Percentiles rank a stretch among this genome's conserved stretches.
Evolutionary conservation across 2,797 vertebrate species (phyloP).

Genomic region (Staurois parvus): DNA sequence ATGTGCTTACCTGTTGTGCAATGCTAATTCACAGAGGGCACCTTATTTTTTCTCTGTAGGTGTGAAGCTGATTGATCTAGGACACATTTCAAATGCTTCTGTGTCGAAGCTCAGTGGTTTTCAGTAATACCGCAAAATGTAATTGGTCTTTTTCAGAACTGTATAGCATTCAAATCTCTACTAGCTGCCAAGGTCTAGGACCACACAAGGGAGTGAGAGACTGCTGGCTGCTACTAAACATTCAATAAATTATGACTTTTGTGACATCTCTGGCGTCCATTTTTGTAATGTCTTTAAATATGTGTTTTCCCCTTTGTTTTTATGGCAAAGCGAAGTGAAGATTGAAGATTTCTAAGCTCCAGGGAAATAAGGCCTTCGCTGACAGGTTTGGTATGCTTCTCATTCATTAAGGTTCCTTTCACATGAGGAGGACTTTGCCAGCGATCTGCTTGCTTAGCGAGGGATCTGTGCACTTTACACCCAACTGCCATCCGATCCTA

Average conservation of each 20-base stretch:
- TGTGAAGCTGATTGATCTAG: slow-evolving; percentile 71
- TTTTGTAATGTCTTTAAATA: neutral
- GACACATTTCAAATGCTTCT: slow-evolving; percentile 71
- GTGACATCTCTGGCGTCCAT: slow-evolving; percentile 66
- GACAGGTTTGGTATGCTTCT: too few relatives aligned
- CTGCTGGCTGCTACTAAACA: slow-evolving; percentile 65
- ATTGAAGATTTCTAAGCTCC: neutral
- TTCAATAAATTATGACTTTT: slow-evolving; percentile 69
- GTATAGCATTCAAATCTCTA: slow-evolving; percentile 65
- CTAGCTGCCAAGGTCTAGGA: slow-evolving; percentile 75
- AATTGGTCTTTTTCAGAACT: slow-evolving; percentile 70
- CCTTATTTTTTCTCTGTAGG: slow-evolving; percentile 69
- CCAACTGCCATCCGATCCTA: too few relatives aligned
- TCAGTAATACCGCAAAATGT: slow-evolving; percentile 70
- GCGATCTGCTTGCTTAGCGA: too few relatives aligned
- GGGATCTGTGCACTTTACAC: too few relatives aligned
- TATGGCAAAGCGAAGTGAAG: neutral
- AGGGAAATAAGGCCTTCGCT: neutral
- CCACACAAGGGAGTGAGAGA: slow-evolving; percentile 75
- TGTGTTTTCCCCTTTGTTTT: neutral
- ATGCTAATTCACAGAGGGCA: slow-evolving; percentile 67
- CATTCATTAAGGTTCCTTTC: too few relatives aligned
- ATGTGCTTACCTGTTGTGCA: slow-evolving; percentile 70
- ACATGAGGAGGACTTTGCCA: too few relatives aligned
- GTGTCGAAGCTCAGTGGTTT: slow-evolving; percentile 73